Evolutionary conservation across 2,113 vertebrate genomes (phyloP).

Genomic region (Athene noctua): DNA sequence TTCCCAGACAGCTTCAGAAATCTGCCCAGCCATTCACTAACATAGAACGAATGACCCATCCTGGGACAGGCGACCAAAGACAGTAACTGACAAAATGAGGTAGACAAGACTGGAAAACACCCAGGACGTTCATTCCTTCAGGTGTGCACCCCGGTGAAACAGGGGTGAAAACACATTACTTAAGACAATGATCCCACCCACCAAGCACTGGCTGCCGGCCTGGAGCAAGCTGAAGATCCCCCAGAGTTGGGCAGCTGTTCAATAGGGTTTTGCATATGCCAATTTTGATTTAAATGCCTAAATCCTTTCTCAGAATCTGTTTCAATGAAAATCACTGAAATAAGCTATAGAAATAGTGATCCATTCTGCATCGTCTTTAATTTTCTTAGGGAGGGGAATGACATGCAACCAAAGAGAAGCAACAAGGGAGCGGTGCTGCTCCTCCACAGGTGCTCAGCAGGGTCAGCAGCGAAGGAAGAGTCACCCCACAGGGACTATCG

Average conservation of each 20-base stretch:
- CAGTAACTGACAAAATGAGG: background rate
- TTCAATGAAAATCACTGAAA: background rate
- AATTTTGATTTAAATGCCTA: background rate
- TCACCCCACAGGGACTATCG: accelerated
- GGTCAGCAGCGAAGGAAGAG: background rate
- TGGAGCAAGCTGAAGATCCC: background rate
- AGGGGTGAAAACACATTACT: background rate
- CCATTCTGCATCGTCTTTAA: background rate
- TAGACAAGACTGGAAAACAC: background rate
- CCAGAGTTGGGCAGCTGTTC: background rate
- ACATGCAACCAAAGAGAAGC: background rate
- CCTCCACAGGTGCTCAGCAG: background rate
- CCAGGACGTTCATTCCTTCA: background rate
- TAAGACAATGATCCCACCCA: background rate
- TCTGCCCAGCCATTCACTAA: background rate
- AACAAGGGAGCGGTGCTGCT: background rate
- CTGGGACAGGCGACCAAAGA: background rate
- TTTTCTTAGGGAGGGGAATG: background rate
- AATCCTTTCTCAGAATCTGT: background rate
- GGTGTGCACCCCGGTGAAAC: background rate
- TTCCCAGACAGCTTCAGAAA: background rate
- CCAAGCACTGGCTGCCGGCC: background rate
- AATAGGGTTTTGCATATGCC: background rate
- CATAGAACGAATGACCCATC: background rate
- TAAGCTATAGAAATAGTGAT: background rate